These are phyloP conservation scores for Watsonalla cultraria DNA, from an alignment of 2,888 invertebrate genomes.

Conservation along the genomic window DNA sequence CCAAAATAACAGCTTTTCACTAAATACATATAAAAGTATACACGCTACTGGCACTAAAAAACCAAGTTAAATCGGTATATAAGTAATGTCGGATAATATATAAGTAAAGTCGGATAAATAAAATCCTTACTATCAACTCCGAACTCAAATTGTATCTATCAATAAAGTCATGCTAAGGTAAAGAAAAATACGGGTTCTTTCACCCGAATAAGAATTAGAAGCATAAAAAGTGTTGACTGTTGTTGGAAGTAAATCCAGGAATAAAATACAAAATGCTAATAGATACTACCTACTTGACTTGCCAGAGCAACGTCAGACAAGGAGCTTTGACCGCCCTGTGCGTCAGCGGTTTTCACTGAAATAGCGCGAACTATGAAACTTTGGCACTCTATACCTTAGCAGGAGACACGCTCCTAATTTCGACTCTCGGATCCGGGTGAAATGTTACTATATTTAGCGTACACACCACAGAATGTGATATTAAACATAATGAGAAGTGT, in stretches of 20 bases:
- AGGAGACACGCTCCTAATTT: slow-evolving; percentile 52
- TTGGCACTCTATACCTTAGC: slow-evolving; percentile 60
- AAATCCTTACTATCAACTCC: too few relatives aligned
- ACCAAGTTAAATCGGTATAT: too few relatives aligned
- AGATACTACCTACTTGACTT: slow-evolving; percentile 28
- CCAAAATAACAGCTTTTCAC: too few relatives aligned
- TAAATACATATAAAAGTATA: too few relatives aligned
- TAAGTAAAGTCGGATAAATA: too few relatives aligned
- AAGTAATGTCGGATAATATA: too few relatives aligned
- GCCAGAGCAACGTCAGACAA: slow-evolving; percentile 29
- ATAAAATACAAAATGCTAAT: slow-evolving; percentile 14
- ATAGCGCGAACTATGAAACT: slow-evolving; percentile 53
- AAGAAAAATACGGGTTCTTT: slow-evolving; percentile 18
- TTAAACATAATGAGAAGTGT: not conserved
- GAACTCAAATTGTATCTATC: not conserved
- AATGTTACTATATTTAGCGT: slow-evolving; percentile 21
- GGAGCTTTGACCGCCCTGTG: slow-evolving; percentile 53
- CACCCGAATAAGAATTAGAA: slow-evolving; percentile 15
- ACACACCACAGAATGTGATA: not conserved
- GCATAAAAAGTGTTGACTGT: slow-evolving; percentile 15
- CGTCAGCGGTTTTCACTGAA: slow-evolving; percentile 51
- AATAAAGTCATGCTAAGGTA: not conserved
- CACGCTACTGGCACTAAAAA: too few relatives aligned
- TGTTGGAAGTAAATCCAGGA: slow-evolving; percentile 24
- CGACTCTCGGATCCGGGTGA: slow-evolving; percentile 27